Conservation (phyloP, 2,797 vertebrate genomes). For the Hydrophis major region DNA sequence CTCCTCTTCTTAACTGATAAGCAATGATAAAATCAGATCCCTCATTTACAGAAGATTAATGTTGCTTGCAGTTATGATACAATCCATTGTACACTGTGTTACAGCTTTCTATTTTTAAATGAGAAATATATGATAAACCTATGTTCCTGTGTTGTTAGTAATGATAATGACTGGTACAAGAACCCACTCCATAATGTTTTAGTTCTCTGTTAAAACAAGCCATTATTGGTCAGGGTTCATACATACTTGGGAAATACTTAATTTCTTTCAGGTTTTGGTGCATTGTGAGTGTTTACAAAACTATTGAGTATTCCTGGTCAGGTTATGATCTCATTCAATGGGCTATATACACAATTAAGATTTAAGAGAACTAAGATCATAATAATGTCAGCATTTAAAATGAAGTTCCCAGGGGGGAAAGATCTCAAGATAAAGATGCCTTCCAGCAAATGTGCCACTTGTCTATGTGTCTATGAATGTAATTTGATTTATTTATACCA, state of each 20-base stretch:
- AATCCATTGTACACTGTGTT: not conserved
- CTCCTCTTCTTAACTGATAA: not conserved
- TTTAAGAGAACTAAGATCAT: not conserved
- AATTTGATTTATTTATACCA: not conserved
- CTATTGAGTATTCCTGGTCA: not conserved
- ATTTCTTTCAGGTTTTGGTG: not conserved
- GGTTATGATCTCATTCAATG: not conserved
- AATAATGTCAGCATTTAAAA: not conserved
- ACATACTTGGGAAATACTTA: not conserved
- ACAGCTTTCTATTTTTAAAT: not conserved
- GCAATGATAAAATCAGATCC: not conserved
- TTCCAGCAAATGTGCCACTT: not conserved
- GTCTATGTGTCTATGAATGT: not conserved
- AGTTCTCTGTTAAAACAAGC: not conserved
- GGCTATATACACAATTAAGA: not conserved
- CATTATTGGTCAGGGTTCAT: not conserved
- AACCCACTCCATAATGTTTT: not conserved
- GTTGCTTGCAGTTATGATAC: not conserved
- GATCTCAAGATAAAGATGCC: not conserved
- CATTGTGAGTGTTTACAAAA: not conserved
- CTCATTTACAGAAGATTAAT: not conserved
- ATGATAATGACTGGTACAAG: not conserved
- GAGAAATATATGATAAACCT: not conserved
- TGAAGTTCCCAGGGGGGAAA: not conserved
- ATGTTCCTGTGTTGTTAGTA: not conserved